Percentiles rank a stretch among this genome's conserved stretches.
phyloP scores from a whole-genome alignment of 2,888 invertebrate species.

The Tridacna gigas region DNA sequence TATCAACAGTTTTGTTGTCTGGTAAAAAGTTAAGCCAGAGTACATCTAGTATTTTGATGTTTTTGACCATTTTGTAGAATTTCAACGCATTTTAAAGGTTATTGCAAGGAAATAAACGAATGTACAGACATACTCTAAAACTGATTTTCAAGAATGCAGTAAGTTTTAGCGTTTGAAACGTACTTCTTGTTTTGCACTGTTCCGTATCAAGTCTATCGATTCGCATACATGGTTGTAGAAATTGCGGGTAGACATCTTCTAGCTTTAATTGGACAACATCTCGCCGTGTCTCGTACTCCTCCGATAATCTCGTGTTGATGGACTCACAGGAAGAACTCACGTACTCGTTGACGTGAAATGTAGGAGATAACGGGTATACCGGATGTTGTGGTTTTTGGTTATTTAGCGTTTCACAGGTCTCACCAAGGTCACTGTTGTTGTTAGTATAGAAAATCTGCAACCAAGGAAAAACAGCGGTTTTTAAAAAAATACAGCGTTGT shows the following conservation, averaged over 20 bases:
- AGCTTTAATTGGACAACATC: background rate
- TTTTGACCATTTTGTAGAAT: too few relatives aligned
- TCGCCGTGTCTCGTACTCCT: background rate
- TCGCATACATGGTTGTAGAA: slow-evolving; percentile 8
- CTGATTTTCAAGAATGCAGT: too few relatives aligned
- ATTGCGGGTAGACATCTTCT: slow-evolving; percentile 17
- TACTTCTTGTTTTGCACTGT: background rate
- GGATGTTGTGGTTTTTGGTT: background rate
- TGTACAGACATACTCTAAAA: too few relatives aligned
- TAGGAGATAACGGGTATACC: background rate
- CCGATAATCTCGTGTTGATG: background rate
- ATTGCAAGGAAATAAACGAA: too few relatives aligned
- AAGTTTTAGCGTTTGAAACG: too few relatives aligned
- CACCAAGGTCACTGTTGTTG: background rate
- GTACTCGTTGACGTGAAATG: background rate
- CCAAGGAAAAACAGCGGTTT: background rate
- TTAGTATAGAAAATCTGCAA: background rate
- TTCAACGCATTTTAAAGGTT: too few relatives aligned
- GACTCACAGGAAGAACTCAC: background rate
- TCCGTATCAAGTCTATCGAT: background rate
- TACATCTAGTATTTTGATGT: too few relatives aligned
- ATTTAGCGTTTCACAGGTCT: background rate
- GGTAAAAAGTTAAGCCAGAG: too few relatives aligned
- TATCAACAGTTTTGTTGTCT: too few relatives aligned
- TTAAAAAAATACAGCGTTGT: background rate